Evolutionary conservation across 2,888 invertebrate genomes (phyloP), one percentile per base, ranked within the genome.

Genomic region (Acleris cristana): DNA sequence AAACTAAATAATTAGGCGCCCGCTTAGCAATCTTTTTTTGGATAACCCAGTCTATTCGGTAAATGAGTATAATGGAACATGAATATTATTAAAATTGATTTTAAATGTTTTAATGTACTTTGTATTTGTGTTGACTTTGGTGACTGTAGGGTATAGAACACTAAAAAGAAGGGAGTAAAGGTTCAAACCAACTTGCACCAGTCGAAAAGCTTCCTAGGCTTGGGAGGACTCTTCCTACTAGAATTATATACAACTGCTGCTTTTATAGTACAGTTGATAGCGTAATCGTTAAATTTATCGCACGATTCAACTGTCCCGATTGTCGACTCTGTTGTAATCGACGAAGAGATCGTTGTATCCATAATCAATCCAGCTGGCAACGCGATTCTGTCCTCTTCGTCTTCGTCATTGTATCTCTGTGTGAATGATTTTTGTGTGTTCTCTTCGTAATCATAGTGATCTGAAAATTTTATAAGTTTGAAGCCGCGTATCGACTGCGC

Each of bases 241-340:
- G 85, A 85, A 51, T 90, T 89, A 66, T 89, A 89, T 45, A 87
- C 79, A 2, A 81, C 0, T 0, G 87, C 88, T 2, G 90, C 87
- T 12, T 83, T 78, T 7, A 77, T 10, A 0, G 87, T 88, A 69
- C 90, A 91, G 53, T 88, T 86, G 1, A 74, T n/a, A 0, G 85
- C 84, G 57, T 87, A 90, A 14, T 68, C 72, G 0, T 79, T 40
- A 54, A 90, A 90, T 6, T 83, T 79, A 0, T 89, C 85, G 64
- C 91, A 91, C 34, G 2, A 8, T 34, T 8, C 0, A 34, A 34
- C 1, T 3, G 2, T 0, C 3, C 2, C 1, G 30, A 8, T 10
- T 10, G 34, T 10, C 10, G 34, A 34, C 2, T 10, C 10, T 3
- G 34, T 34, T 34, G 8, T 10, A 34, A 10, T 3, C 34, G 10